Percentiles rank a stretch among this genome's conserved stretches.
phyloP scores from a whole-genome alignment of 92 coral and sea anemone genomes.

The Plumapathes pennacea region DNA sequence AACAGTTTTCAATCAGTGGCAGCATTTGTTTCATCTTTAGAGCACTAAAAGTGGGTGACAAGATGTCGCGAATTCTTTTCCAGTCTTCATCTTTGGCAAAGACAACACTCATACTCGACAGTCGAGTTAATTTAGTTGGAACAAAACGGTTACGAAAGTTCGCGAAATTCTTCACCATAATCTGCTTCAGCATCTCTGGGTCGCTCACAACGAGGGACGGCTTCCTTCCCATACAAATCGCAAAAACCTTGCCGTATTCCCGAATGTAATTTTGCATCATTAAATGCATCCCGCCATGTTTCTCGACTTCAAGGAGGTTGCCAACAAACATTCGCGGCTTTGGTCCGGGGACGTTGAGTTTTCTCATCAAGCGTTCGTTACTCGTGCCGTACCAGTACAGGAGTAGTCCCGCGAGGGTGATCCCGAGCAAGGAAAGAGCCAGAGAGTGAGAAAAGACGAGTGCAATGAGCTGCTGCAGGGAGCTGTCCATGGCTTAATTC shows the following conservation, averaged over 20 bases:
- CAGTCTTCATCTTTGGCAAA: constrained; percentile 16
- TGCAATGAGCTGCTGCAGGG: too few relatives aligned
- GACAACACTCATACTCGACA: constrained; percentile 2
- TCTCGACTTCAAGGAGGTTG: constrained; percentile 47
- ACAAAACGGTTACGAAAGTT: constrained; percentile 46
- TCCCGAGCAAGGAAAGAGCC: too few relatives aligned
- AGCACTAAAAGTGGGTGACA: constrained; percentile 38
- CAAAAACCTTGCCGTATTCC: constrained; percentile 51
- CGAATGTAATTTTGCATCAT: constrained; percentile 26
- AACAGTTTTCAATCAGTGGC: constrained; percentile 19
- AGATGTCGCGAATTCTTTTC: constrained; percentile 21
- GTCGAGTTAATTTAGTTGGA: not conserved
- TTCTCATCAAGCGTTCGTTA: constrained; percentile 23
- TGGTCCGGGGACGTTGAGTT: constrained; percentile 50
- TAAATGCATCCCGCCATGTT: constrained; percentile 46
- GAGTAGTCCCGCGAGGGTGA: constrained; percentile 6
- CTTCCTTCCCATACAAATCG: constrained; percentile 38
- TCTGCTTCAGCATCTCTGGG: constrained; percentile 51
- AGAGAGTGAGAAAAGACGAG: too few relatives aligned
- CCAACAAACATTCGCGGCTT: constrained; percentile 51
- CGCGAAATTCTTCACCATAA: constrained; percentile 52
- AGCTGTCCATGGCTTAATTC: too few relatives aligned
- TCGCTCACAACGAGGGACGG: constrained; percentile 47
- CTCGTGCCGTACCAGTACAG: constrained; percentile 50
- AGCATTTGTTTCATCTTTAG: constrained; percentile 32